These are phyloP conservation scores for Eurypyga helias DNA, from an alignment of 2,113 vertebrate genomes.

Conservation along the genomic window DNA sequence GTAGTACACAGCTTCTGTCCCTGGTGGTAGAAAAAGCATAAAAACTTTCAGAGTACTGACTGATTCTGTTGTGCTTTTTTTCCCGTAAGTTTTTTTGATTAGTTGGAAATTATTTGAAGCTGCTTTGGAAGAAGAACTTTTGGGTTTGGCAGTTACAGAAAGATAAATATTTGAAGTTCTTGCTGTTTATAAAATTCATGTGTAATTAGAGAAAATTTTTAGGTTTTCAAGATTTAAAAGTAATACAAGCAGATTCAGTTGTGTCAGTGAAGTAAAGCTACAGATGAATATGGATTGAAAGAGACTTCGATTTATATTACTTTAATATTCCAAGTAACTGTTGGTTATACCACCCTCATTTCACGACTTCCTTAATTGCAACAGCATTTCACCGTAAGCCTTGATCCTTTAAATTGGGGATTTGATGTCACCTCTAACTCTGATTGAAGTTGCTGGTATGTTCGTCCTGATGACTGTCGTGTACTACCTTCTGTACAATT, in stretches of 20 bases:
- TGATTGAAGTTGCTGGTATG: not conserved
- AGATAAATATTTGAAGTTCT: not conserved
- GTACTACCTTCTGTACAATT: not conserved
- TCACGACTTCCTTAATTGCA: not conserved
- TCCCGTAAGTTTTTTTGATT: not conserved
- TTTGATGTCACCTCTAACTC: not conserved
- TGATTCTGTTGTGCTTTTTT: not conserved
- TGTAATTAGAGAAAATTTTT: not conserved
- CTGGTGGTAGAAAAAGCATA: not conserved
- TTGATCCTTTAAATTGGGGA: not conserved
- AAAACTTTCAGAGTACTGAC: not conserved
- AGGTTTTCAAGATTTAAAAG: not conserved
- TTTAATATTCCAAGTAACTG: not conserved
- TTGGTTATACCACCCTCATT: not conserved
- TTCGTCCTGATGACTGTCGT: not conserved
- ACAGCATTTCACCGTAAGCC: not conserved
- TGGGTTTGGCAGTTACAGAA: not conserved
- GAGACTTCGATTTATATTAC: not conserved
- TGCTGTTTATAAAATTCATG: not conserved
- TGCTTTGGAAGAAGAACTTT: not conserved
- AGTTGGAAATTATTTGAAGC: not conserved
- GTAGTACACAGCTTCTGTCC: not conserved
- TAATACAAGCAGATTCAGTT: not conserved
- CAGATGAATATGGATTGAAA: not conserved
- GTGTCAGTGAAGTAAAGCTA: not conserved